Conservation (phyloP, 1,140 invertebrate species). For the Antheraea pernyi region DNA sequence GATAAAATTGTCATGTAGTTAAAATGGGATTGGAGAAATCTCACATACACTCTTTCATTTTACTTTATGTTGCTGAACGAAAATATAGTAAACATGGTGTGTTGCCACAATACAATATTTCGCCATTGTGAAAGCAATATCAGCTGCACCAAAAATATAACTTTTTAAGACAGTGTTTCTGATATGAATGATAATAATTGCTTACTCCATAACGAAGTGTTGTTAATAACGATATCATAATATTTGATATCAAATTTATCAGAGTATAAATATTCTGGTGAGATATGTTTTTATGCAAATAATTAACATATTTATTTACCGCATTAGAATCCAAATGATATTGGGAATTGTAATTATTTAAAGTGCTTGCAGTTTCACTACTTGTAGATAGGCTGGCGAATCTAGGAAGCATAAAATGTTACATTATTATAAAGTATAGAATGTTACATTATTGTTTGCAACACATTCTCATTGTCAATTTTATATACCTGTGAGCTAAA, state of each 20-base stretch:
- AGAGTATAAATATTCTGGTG: background rate
- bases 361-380: conserved; percentile 63
- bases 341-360: conserved; percentile 67
- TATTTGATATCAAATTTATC: no score
- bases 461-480: background rate
- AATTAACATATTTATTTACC: conserved; percentile 35
- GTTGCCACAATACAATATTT: no score
- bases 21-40: no score
- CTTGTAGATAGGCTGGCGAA: conserved; percentile 85
- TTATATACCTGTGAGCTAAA: conserved; percentile 83
- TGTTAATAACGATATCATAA: background rate
- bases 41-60: no score
- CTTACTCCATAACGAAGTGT: background rate
- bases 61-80: no score
- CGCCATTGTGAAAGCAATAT: no score
- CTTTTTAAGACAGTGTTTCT: no score
- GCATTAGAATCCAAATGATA: conserved; percentile 64
- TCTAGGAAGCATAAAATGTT: conserved; percentile 60
- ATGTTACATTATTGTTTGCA: background rate
- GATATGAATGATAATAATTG: no score
- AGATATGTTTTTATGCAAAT: conserved; percentile 8
- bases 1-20: no score
- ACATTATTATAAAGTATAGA: background rate
- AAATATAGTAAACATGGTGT: no score
- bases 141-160: no score